Base-by-base conservation (phyloP, 2,888 invertebrate genomes). In the Ennomos erosarius region DNA sequence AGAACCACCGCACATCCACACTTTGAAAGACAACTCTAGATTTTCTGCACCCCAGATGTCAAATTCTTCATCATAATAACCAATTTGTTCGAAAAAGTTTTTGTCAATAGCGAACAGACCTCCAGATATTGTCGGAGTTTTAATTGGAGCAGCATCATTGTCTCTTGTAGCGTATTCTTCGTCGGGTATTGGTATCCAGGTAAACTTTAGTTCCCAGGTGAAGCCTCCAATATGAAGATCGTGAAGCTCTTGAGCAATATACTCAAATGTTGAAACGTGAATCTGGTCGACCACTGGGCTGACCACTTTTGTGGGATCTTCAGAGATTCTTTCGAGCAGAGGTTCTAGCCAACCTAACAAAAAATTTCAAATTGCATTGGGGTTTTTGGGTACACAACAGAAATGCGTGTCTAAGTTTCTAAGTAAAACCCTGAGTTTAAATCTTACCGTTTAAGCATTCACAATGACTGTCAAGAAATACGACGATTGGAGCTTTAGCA, bases 41-140 rank as follows among this genome's bases (percentile, higher is more conserved):
- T 99, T 99, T 85, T 99, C 98, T 42, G 98, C 98, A 53, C 99
- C 99, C 99, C 99, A 99, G 74, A 99, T 98, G 83, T 99, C 98
- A 90, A 99, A 99, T 10, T 98, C 99, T 37, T 97, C 96, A 87
- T 99, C 99, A 86, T 99, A 99, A 42, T 97, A 97, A 39, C 99
- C 99, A 37, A 99, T 93, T 50, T 94, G 94, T 79, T 97, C 96
- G 84, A 99, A 99, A 89, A 97, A 99, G 59, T 93, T 87, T 74
- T 95, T 95, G 85, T 97, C 96, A 74, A 99, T 99, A 54, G 98
- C 96, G 85, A 99, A 99, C 10, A 99, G 90, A 0, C 99, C 99
- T 9, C 99, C 99, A 33, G 99, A 98, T 97, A 99, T 99, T 0
- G 98, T 98, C 0, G 99, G 99, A 53, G 98, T 98, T 92, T 95